Evolutionary conservation across 2,888 invertebrate genomes (phyloP).

Genomic region (Rosalia funebris): DNA sequence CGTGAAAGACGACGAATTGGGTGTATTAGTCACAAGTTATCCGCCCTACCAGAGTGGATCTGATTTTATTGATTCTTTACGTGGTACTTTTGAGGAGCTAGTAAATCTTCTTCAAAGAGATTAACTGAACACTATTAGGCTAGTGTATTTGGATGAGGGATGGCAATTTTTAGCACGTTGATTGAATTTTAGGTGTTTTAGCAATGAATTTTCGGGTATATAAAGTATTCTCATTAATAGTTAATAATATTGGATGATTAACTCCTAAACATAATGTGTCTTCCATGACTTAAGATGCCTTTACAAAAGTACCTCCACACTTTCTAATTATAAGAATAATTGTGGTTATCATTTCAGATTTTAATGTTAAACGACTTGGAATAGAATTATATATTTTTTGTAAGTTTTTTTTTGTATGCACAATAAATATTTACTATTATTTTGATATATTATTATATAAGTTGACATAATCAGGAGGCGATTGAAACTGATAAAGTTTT

Average conservation of each 20-base stretch:
- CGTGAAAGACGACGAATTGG: constrained; percentile 83
- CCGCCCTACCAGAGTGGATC: constrained; percentile 75
- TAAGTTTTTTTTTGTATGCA: constrained; percentile 1
- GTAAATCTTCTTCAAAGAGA: constrained; percentile 39
- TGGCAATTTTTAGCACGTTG: too few species aligned
- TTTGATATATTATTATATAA: too few species aligned
- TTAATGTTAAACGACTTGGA: not conserved
- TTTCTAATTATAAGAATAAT: not conserved
- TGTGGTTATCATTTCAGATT: not conserved
- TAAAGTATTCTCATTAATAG: too few species aligned
- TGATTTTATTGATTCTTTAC: constrained; percentile 77
- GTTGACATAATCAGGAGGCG: too few species aligned
- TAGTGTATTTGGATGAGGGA: too few species aligned
- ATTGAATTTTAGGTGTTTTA: too few species aligned
- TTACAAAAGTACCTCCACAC: not conserved
- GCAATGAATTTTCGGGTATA: too few species aligned
- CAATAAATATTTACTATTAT: constrained; percentile 1
- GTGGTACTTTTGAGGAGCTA: constrained; percentile 79
- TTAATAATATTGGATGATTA: too few species aligned
- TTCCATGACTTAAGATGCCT: not conserved
- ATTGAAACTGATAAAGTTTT: too few species aligned
- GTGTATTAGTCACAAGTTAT: constrained; percentile 86
- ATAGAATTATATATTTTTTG: not conserved
- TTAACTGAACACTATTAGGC: constrained; percentile 17
- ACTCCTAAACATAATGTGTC: too few species aligned